Conservation (phyloP, 1,140 invertebrate genomes). For the Pristionchus pacificus region DNA sequence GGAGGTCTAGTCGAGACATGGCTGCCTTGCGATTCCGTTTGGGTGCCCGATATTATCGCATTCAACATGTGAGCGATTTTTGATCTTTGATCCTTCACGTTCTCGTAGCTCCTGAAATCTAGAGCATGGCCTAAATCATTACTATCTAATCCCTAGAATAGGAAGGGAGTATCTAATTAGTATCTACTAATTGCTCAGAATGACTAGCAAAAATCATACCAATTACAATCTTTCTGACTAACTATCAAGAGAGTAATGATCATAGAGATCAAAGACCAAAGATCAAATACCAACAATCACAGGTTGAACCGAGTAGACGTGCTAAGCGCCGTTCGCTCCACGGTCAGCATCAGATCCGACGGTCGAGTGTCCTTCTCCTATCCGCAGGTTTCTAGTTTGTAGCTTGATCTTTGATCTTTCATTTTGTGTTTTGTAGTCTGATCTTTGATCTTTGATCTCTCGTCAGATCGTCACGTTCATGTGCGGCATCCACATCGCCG, state of each 20-base stretch:
- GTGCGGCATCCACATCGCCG: slow-evolving; percentile 34
- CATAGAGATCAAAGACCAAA: slow-evolving; percentile 2
- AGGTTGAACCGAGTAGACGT: slow-evolving; percentile 37
- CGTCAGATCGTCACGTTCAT: slow-evolving; percentile 28
- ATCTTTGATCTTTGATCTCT: too few species aligned
- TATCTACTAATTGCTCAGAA: background rate
- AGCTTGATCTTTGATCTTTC: background rate
- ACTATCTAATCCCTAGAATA: background rate
- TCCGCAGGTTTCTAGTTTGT: slow-evolving; percentile 4
- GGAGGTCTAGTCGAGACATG: slow-evolving; percentile 41
- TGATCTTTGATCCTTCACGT: background rate
- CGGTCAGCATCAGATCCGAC: slow-evolving; percentile 27
- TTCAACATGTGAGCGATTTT: slow-evolving; percentile 52
- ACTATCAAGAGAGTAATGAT: background rate
- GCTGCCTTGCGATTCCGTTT: slow-evolving; percentile 45
- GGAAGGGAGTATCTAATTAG: background rate
- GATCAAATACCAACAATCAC: background rate
- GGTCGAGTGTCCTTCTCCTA: slow-evolving; percentile 37
- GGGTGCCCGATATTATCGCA: slow-evolving; percentile 55
- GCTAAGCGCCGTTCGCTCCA: slow-evolving; percentile 34
- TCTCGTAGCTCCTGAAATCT: background rate
- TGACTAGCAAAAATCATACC: background rate
- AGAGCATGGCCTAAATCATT: background rate
- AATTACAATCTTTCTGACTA: background rate
- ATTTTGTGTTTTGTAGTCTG: background rate